Percentiles rank a stretch among this genome's conserved stretches.
These are phyloP conservation scores for Epistrophella euchroma DNA, from an alignment of 2,888 invertebrate genomes.

Conservation along the genomic window DNA sequence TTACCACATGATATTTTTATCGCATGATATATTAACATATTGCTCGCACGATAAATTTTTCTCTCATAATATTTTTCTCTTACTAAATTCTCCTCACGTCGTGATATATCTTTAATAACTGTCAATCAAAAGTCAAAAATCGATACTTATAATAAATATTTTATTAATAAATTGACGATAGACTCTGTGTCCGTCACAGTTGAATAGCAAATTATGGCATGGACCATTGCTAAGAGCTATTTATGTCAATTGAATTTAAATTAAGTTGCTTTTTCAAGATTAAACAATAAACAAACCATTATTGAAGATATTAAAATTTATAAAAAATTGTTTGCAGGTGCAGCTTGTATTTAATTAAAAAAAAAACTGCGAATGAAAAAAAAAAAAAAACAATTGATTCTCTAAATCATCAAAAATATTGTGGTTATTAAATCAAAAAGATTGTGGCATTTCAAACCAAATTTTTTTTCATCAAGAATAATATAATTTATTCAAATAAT, in stretches of 20 bases:
- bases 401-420: slow-evolving; percentile 6
- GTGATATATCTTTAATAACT: no score
- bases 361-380: background rate
- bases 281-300: background rate
- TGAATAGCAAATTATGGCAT: background rate
- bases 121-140: no score
- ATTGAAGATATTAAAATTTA: slow-evolving; percentile 3
- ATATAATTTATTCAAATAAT: background rate
- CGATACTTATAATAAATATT: background rate
- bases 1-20: no score
- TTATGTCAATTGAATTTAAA: slow-evolving; percentile 20
- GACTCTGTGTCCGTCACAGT: background rate
- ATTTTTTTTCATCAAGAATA: background rate
- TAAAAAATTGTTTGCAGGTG: slow-evolving; percentile 15
- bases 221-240: background rate
- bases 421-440: slow-evolving; percentile 10
- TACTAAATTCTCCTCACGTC: no score
- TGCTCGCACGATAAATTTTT: no score
- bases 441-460: background rate
- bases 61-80: no score
- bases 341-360: background rate
- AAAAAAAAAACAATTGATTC: background rate
- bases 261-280: slow-evolving; percentile 4
- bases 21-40: no score
- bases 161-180: background rate